Base-by-base conservation (phyloP, 2,888 invertebrate species). In the Latrodectus hesperus region DNA sequence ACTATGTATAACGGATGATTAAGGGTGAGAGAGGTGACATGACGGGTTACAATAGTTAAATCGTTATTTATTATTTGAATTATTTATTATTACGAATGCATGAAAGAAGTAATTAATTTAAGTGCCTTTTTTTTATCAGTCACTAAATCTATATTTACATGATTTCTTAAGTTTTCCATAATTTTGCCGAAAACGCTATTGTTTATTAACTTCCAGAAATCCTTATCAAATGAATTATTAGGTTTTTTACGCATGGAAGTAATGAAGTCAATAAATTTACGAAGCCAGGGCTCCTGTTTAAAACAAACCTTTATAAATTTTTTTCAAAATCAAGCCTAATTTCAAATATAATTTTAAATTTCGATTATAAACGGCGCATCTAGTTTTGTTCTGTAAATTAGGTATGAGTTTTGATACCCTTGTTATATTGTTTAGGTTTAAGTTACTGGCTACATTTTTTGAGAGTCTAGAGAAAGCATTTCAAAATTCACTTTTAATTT, bases 1-100 rank as follows among this genome's bases (percentile, higher is more conserved):
- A 89, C 91, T 3, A 90, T 83, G 80, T 91, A 91, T 4, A 91
- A 84, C 1, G 90, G 91, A 53, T 88, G 82, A 83, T 89, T 89
- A 14, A 90, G 76, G 16, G 16, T 49, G 6, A 90, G 65, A 65
- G 49, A 52, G 11, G n/a, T 64, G n/a, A 70, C 55, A 17, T 70
- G 26, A 64, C 53, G 68, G 9, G 75, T 38, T 1, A 89, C 53
- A 1, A 71, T 52, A 9, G 73, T 64, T 14, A 78, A 17, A 9
- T 68, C 26, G 26, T 88, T 51, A 55, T 26, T 53, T 12, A 77
- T 22, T 14, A 84, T 60, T 26, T 22, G n/a, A n/a, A n/a, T 88
- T 51, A 55, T 26, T 53, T 12, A 77, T 22, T 14, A 84, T 60
- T 26, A 16, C 49, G 38, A 60, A 68, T 17, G 14, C 9, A 14